These are phyloP conservation scores for Pasiphila rectangulata DNA, from an alignment of 2,888 invertebrate species.

Conservation along the genomic window DNA sequence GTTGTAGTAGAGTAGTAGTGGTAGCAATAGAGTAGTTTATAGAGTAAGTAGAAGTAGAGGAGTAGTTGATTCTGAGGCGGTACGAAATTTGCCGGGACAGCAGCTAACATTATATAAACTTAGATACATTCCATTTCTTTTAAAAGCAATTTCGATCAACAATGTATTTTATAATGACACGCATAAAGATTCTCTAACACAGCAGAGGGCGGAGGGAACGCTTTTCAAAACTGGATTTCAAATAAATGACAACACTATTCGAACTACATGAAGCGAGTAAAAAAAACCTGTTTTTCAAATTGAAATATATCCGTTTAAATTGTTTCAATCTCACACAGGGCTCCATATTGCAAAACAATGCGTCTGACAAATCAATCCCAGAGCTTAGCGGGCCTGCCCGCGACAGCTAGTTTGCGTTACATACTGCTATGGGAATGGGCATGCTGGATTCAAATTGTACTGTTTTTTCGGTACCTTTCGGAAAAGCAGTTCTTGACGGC, in stretches of 20 bases:
- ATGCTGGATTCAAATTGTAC: constrained; percentile 12
- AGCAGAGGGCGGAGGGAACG: no score
- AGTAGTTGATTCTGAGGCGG: no score
- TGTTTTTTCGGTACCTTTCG: constrained; percentile 5
- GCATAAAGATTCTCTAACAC: no score
- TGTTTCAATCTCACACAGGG: constrained; percentile 30
- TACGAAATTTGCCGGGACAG: no score
- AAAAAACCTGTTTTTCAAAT: constrained; percentile 27
- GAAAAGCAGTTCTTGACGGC: background rate
- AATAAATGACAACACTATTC: constrained; percentile 22
- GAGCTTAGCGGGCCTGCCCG: constrained; percentile 46
- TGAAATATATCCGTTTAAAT: constrained; percentile 30
- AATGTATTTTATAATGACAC: no score
- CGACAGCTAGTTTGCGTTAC: constrained; percentile 48
- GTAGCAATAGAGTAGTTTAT: no score
- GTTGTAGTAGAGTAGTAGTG: no score
- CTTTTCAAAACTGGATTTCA: constrained; percentile 9
- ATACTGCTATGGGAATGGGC: constrained; percentile 18
- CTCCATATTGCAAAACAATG: constrained; percentile 43
- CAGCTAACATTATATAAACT: no score
- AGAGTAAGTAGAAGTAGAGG: no score
- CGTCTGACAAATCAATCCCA: constrained; percentile 59
- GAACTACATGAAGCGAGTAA: constrained; percentile 19
- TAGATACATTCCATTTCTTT: no score
- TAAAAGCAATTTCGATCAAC: no score